phyloP scores from a whole-genome alignment of 2,888 invertebrate species.

The Oscheius myriophilus region DNA sequence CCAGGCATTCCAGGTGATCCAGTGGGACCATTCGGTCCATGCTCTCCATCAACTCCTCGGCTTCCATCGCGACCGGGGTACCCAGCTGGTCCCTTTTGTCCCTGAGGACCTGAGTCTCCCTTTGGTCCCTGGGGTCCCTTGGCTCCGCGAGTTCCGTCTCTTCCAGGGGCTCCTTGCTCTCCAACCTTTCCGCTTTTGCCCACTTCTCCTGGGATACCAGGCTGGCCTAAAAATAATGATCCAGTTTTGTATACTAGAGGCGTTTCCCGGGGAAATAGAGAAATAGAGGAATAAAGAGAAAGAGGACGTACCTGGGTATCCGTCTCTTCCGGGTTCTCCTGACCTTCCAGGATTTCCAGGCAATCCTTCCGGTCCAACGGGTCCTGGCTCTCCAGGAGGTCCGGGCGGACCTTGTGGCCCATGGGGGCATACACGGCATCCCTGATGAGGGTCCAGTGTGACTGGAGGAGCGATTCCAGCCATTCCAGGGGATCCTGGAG shows the following conservation, averaged over 20 bases:
- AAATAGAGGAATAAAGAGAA: neutral
- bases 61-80: slow-evolving; percentile 60
- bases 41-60: slow-evolving; percentile 53
- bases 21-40: slow-evolving; percentile 58
- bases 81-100: slow-evolving; percentile 60
- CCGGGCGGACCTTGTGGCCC: slow-evolving; percentile 65
- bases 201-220: slow-evolving; percentile 64
- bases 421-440: slow-evolving; percentile 63
- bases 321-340: slow-evolving; percentile 60
- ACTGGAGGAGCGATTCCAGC: slow-evolving; percentile 65
- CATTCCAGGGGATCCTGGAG: slow-evolving; percentile 59
- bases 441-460: slow-evolving; percentile 60
- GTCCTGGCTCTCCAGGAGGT: slow-evolving; percentile 60
- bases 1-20: slow-evolving; percentile 60
- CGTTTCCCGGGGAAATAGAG: too few relatives aligned
- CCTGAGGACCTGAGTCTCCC: slow-evolving; percentile 60
- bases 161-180: slow-evolving; percentile 47
- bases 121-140: slow-evolving; percentile 58
- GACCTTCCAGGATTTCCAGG: slow-evolving; percentile 58
- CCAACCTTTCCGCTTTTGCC: slow-evolving; percentile 60
- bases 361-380: slow-evolving; percentile 57
- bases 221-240: slow-evolving; percentile 34
- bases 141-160: slow-evolving; percentile 52
- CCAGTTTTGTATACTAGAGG: neutral
- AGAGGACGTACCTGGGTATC: slow-evolving; percentile 48